phyloP scores from a whole-genome alignment of 2,797 vertebrate species.

The Champsocephalus esox region DNA sequence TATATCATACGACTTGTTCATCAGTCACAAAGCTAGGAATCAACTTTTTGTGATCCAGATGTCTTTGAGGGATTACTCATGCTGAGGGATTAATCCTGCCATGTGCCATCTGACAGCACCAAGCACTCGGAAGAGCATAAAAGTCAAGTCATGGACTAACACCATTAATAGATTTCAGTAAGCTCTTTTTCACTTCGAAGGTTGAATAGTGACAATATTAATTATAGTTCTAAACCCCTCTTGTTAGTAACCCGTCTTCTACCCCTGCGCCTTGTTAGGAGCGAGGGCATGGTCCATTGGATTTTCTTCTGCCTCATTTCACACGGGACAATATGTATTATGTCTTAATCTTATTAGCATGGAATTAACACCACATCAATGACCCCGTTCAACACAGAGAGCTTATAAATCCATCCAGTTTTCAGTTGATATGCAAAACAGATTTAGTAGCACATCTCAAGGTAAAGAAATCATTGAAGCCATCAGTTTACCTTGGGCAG shows the following conservation, averaged over 20 bases:
- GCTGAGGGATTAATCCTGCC: conserved; percentile 72
- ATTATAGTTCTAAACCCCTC: conserved; percentile 69
- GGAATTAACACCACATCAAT: conserved; percentile 65
- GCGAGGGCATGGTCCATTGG: conserved; percentile 58
- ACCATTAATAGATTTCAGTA: conserved; percentile 77
- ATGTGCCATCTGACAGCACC: conserved; percentile 67
- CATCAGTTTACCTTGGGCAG: conserved; percentile 35
- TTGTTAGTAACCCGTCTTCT: conserved; percentile 46
- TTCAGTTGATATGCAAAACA: conserved; percentile 47
- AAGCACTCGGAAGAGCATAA: conserved; percentile 63
- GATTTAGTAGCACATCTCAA: conserved; percentile 29
- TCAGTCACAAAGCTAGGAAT: conserved; percentile 56
- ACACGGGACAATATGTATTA: conserved; percentile 63
- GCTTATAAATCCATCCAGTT: conserved; percentile 34
- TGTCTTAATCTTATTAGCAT: conserved; percentile 73
- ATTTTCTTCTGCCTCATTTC: conserved; percentile 54
- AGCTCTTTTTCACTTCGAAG: conserved; percentile 68
- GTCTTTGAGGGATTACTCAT: conserved; percentile 75
- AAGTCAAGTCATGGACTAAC: conserved; percentile 77
- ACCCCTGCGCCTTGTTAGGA: conserved; percentile 39
- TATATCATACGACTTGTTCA: conserved; percentile 26
- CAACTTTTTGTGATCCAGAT: conserved; percentile 67
- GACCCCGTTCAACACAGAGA: conserved; percentile 47
- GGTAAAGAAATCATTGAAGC: conserved; percentile 18
- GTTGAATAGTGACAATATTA: conserved; percentile 70